Conservation (phyloP, 1,140 invertebrate genomes). For the Drosophila pachea region DNA sequence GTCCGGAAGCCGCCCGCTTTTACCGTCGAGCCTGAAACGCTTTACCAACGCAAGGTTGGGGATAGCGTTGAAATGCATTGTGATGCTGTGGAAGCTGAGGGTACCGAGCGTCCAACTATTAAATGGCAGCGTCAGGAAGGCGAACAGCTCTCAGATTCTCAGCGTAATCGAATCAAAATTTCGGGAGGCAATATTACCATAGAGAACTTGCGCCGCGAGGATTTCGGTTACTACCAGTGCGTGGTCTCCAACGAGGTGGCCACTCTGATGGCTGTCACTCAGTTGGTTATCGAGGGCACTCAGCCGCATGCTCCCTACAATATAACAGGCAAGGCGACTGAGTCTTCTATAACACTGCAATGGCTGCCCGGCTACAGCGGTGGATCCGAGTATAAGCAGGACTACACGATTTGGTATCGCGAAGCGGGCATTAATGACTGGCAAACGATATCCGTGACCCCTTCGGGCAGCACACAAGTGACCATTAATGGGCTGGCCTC, state of each 20-base stretch:
- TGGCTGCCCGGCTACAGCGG: constrained; percentile 98
- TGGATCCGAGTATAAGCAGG: constrained; percentile 94
- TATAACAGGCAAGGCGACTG: constrained; percentile 90
- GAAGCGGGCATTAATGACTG: constrained; percentile 91
- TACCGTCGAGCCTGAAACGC: constrained; percentile 88
- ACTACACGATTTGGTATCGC: constrained; percentile 95
- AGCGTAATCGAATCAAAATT: constrained; percentile 87
- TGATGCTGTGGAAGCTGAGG: constrained; percentile 92
- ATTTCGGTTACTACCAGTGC: constrained; percentile 97
- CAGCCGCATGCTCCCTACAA: constrained; percentile 98
- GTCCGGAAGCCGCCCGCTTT: constrained; percentile 94
- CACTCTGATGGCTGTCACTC: constrained; percentile 92
- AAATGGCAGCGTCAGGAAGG: constrained; percentile 94
- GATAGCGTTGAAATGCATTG: constrained; percentile 96
- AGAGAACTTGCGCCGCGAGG: constrained; percentile 89
- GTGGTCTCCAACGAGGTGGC: constrained; percentile 96
- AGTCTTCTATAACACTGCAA: constrained; percentile 92
- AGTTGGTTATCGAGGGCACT: constrained; percentile 95
- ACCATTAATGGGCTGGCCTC: constrained; percentile 94
- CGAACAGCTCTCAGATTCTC: constrained; percentile 82
- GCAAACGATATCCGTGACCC: constrained; percentile 95
- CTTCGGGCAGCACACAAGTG: constrained; percentile 91
- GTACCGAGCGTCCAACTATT: constrained; percentile 93
- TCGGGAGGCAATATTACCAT: constrained; percentile 95
- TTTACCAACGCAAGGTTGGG: constrained; percentile 93